Conservation (phyloP, 2,113 vertebrate species). For the Sorex araneus region DNA sequence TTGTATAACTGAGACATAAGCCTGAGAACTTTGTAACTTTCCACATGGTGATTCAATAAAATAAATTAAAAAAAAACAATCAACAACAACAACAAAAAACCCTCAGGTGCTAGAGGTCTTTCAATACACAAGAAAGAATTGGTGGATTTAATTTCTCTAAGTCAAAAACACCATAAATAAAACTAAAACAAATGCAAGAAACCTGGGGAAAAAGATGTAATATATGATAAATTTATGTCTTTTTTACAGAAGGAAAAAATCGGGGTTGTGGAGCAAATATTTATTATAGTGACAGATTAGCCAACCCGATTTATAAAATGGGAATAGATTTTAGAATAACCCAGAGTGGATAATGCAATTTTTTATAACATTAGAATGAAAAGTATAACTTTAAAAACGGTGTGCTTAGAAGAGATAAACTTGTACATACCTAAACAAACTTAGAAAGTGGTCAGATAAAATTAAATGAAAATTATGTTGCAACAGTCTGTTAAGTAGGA, state of each 20-base stretch:
- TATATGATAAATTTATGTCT: conserved; percentile 53
- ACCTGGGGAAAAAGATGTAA: conserved; percentile 43
- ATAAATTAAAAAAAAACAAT: neutral
- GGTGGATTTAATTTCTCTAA: conserved; percentile 69
- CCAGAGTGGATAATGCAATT: neutral
- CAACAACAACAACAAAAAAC: neutral
- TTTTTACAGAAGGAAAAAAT: conserved; percentile 62
- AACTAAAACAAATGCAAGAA: conserved; percentile 65
- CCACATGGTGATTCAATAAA: no score
- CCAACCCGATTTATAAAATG: conserved; percentile 42
- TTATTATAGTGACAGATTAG: conserved; percentile 56
- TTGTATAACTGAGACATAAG: no score
- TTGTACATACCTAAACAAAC: neutral
- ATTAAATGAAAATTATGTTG: neutral
- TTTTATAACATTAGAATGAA: conserved; percentile 42
- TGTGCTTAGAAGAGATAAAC: neutral
- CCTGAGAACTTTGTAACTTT: no score
- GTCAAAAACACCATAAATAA: conserved; percentile 62
- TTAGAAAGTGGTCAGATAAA: neutral
- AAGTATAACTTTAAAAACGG: conserved; percentile 46
- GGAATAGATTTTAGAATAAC: neutral
- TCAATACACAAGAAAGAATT: conserved; percentile 57
- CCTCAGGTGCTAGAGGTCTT: conserved; percentile 50
- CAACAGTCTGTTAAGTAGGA: conserved; percentile 1
- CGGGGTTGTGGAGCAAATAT: conserved; percentile 26